Evolutionary conservation across 2,888 invertebrate genomes (phyloP).

Genomic region (Eupithecia centaureata): DNA sequence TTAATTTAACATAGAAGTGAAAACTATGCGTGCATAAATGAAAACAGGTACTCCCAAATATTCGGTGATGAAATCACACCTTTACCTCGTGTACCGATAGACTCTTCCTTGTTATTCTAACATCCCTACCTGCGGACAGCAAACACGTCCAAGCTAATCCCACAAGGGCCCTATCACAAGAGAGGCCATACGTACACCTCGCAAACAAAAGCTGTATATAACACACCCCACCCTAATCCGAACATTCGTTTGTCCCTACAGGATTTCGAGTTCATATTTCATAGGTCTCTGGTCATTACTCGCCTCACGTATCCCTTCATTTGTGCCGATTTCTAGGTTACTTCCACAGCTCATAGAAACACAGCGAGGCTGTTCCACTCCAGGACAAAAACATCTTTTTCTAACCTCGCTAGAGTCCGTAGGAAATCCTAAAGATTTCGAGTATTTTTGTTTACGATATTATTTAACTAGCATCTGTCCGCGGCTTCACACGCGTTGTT

Average conservation of each 20-base stretch:
- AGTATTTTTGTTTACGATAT: too few relatives aligned
- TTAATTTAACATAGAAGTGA: too few relatives aligned
- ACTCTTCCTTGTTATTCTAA: constrained; percentile 1
- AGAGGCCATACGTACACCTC: constrained; percentile 1
- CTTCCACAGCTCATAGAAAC: constrained; percentile 28
- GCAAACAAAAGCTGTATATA: constrained; percentile 22
- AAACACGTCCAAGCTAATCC: constrained; percentile 21
- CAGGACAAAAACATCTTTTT: background rate
- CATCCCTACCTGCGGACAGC: constrained; percentile 5
- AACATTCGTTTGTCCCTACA: constrained; percentile 50
- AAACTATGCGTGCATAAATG: too few relatives aligned
- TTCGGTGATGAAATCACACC: background rate
- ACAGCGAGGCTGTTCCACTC: constrained; percentile 9
- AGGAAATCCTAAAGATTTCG: too few relatives aligned
- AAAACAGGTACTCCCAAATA: background rate
- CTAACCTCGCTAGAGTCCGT: too few relatives aligned
- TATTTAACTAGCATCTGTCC: too few relatives aligned
- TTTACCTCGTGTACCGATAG: background rate
- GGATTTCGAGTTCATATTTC: constrained; percentile 57
- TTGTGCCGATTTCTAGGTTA: constrained; percentile 52
- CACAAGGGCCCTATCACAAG: constrained; percentile 1
- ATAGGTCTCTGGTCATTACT: constrained; percentile 47
- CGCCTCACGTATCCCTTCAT: constrained; percentile 61
- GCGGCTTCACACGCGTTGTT: too few relatives aligned
- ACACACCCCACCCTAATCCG: constrained; percentile 27